Conservation (phyloP, 2,888 invertebrate genomes). For the Lochmaea crataegi region DNA sequence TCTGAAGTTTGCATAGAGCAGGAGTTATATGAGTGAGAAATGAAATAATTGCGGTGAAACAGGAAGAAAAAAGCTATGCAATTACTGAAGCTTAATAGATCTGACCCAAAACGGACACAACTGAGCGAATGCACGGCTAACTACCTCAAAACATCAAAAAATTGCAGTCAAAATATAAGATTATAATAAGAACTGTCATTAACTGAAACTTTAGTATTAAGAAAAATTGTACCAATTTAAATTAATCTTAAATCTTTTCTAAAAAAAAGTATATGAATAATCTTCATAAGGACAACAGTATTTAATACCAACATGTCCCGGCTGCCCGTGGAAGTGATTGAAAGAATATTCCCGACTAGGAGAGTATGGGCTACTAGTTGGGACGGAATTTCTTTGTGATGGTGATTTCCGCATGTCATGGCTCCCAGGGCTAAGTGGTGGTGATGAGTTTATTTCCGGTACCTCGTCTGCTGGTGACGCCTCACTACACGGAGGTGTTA, state of each 20-base stretch:
- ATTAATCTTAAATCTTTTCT: neutral
- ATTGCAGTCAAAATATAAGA: too few species aligned
- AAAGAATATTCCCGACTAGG: slow-evolving; percentile 75
- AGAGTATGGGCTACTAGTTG: slow-evolving; percentile 60
- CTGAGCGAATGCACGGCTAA: too few species aligned
- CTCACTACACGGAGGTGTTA: slow-evolving; percentile 68
- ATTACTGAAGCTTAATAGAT: too few species aligned
- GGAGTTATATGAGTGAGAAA: too few species aligned
- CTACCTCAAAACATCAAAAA: too few species aligned
- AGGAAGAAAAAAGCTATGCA: too few species aligned
- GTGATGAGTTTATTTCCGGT: slow-evolving; percentile 63
- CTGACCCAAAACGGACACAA: too few species aligned
- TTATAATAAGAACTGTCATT: too few species aligned
- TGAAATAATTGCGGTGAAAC: too few species aligned
- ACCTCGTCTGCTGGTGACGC: slow-evolving; percentile 63
- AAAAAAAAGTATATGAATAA: slow-evolving; percentile 15
- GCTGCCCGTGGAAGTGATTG: slow-evolving; percentile 93
- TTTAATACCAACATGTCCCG: slow-evolving; percentile 78
- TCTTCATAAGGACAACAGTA: slow-evolving; percentile 53
- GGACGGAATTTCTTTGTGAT: slow-evolving; percentile 60
- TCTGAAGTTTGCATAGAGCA: too few species aligned
- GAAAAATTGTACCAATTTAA: neutral
- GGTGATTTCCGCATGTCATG: slow-evolving; percentile 63
- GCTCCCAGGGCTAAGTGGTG: slow-evolving; percentile 62
- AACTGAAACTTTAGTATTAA: neutral